Evolutionary conservation across 2,113 vertebrate species (phyloP).

Genomic region (Scomber scombrus): DNA sequence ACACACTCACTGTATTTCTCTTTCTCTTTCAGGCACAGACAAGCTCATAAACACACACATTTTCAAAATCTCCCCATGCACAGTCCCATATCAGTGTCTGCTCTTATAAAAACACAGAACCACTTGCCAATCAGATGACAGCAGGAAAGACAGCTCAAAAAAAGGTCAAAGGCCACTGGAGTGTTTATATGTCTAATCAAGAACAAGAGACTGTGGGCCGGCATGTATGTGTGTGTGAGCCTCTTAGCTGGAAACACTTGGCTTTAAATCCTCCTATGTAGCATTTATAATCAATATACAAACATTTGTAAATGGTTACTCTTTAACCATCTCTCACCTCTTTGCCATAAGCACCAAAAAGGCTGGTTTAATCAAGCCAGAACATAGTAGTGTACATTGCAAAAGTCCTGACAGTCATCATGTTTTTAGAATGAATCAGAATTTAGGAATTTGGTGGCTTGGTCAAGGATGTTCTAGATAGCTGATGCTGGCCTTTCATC

Average conservation of each 20-base stretch:
- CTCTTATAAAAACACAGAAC: conserved; percentile 9
- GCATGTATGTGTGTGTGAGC: neutral
- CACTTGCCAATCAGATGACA: conserved; percentile 20
- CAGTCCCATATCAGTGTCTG: conserved; percentile 18
- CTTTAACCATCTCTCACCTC: too few relatives aligned
- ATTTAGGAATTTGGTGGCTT: too few relatives aligned
- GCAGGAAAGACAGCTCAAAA: conserved; percentile 23
- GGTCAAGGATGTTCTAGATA: too few relatives aligned
- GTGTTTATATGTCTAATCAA: conserved; percentile 54
- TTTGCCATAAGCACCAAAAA: neutral
- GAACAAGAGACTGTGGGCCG: too few relatives aligned
- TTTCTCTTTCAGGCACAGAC: conserved; percentile 36
- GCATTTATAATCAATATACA: too few relatives aligned
- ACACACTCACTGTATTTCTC: conserved; percentile 8
- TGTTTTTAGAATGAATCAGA: too few relatives aligned
- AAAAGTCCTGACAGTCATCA: neutral
- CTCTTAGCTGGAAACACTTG: neutral
- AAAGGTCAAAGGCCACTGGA: conserved; percentile 36
- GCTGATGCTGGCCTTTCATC: too few relatives aligned
- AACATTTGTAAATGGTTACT: too few relatives aligned
- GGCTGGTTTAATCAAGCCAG: conserved; percentile 4
- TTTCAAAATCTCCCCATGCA: conserved; percentile 6
- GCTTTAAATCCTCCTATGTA: too few relatives aligned
- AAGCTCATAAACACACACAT: conserved; percentile 22
- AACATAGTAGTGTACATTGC: neutral